These are phyloP conservation scores for Capreolus pygargus DNA, from an alignment of 2,113 vertebrate species.

Conservation along the genomic window DNA sequence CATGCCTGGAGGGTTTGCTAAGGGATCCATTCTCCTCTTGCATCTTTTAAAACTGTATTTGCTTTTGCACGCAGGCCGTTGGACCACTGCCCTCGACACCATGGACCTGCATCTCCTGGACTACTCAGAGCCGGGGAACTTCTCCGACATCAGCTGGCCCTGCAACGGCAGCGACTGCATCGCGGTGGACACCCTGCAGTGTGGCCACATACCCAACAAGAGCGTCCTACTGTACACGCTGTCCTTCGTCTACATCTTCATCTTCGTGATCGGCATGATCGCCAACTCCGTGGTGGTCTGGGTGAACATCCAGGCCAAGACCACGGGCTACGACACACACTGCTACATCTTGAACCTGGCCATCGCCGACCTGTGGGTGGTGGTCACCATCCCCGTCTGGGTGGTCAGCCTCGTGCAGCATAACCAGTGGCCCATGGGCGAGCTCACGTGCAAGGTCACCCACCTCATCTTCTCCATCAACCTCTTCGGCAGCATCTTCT, in stretches of 20 bases:
- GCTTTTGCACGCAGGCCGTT: constrained; percentile 4
- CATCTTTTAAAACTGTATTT: neutral
- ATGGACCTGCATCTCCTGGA: constrained; percentile 84
- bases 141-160: constrained; percentile 86
- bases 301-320: constrained; percentile 92
- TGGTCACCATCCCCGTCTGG: constrained; percentile 92
- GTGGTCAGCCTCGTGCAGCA: constrained; percentile 89
- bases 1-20: neutral
- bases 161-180: constrained; percentile 84
- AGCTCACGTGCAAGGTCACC: constrained; percentile 88
- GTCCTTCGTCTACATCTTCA: constrained; percentile 92
- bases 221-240: constrained; percentile 87
- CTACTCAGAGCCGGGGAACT: constrained; percentile 84
- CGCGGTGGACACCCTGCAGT: constrained; percentile 84
- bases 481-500: constrained; percentile 94
- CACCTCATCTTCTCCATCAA: constrained; percentile 94
- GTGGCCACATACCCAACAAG: constrained; percentile 84
- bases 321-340: constrained; percentile 91
- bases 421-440: constrained; percentile 92
- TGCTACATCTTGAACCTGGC: constrained; percentile 94
- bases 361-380: constrained; percentile 89
- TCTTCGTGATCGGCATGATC: constrained; percentile 91
- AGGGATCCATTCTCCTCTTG: neutral
- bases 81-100: fast-evolving
- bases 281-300: constrained; percentile 94